phyloP scores from a whole-genome alignment of 2,113 vertebrate species.

The Lophura nycthemera region DNA sequence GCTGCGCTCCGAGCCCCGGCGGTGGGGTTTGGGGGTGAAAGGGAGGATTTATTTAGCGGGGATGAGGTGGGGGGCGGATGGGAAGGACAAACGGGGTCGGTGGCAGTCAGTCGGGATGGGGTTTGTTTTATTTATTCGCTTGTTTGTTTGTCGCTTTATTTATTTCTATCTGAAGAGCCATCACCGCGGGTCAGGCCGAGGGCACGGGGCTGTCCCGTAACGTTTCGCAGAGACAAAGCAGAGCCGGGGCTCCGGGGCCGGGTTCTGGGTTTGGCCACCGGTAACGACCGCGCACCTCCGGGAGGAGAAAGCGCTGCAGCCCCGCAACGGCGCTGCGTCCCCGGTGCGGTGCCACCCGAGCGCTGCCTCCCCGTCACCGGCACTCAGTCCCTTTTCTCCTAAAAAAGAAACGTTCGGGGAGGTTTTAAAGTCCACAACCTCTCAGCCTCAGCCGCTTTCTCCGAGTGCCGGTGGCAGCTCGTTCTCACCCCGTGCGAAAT shows the following conservation, averaged over 20 bases:
- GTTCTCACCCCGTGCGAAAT: conserved; percentile 29
- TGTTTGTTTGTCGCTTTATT: background rate
- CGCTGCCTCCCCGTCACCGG: conserved; percentile 65
- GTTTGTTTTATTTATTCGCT: background rate
- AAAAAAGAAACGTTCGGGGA: conserved; percentile 73
- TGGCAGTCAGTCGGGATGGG: conserved; percentile 55
- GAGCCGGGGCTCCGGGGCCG: conserved; percentile 66
- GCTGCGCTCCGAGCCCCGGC: background rate
- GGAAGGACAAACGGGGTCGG: conserved; percentile 30
- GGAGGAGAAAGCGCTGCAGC: conserved; percentile 69
- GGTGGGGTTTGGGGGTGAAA: background rate
- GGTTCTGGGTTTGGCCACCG: conserved; percentile 71
- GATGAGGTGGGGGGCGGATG: background rate
- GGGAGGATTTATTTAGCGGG: background rate
- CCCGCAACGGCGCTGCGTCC: conserved; percentile 67
- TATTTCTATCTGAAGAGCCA: conserved; percentile 43
- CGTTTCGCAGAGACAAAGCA: conserved; percentile 79
- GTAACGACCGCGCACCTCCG: conserved; percentile 60
- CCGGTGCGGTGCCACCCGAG: conserved; percentile 61
- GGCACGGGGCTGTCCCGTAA: conserved; percentile 69
- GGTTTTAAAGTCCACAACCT: conserved; percentile 62
- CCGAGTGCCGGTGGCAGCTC: conserved; percentile 43
- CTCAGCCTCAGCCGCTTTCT: conserved; percentile 32
- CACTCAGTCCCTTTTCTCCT: conserved; percentile 66
- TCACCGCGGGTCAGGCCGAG: conserved; percentile 70